Base-by-base conservation (phyloP, 2,888 invertebrate species). In the Zygothrica quintamaculata region DNA sequence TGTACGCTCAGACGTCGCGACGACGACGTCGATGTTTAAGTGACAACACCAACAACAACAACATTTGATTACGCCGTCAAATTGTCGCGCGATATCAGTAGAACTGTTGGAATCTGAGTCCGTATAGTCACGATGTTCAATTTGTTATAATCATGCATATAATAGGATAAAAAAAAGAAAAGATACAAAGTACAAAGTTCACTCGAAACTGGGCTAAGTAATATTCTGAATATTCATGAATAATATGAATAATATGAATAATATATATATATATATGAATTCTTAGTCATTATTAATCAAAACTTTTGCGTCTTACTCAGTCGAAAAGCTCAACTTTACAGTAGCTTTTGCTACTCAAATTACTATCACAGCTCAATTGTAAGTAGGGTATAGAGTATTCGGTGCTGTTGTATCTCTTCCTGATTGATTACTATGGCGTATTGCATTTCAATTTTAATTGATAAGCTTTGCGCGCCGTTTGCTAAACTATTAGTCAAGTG, bases 1-100 rank as follows among this genome's bases (percentile, higher is more conserved):
- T 69, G 60, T 31, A 59, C 68, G 70, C 72, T 76, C 79, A 88
- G 88, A 87, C 87, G 87, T 58, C 84, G 78, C 77, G 87, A 74
- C 87, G 87, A 70, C 84, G 61, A 55, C 70, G 65, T 40, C 47
- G 34, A 34, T 34, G 46, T 39, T 62, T 29, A 36, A 62, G 43
- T 42, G 37, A 57, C 47, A 59, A 65, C 39, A 75, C 57, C 61
- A 55, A 2, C 55, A 52, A 61, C 47, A 59, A 67, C 39, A 75
- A 59, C 61, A 55, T 67, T 74, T 70, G 76, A 80, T 75, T 70
- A 67, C 61, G 61, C 60, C 60, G 66, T 74, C 47, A 52, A 58
- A 59, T 46, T 55, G 56, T 65, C 46, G 60, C 36, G 44, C 57
- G 52, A 53, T 64, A 48, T 57, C 58, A 44, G 18, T 22, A 22